Evolutionary conservation across 2,113 vertebrate genomes (phyloP), one percentile per base, ranked within the genome.

Genomic region (Haemorhous mexicanus): DNA sequence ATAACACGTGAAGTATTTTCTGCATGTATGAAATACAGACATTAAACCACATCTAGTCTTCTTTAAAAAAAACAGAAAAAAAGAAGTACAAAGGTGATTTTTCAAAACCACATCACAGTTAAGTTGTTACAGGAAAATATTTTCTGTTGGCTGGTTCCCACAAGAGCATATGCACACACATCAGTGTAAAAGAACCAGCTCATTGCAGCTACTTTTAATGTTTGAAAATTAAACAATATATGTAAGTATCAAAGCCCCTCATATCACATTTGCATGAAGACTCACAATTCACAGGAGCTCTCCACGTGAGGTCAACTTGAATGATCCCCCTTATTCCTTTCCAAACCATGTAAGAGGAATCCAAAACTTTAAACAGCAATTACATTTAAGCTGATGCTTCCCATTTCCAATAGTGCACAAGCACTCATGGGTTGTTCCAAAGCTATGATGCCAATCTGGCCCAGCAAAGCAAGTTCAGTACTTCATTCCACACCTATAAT

Each of bases 301-400:
- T 33, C 50, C 44, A 63, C 0, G 0, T 9, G 15, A 82, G 43
- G 49, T 52, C 19, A 89, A 5, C n/a, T 27, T 32, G 5, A 82
- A 72, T 4, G 0, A 72, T 19, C 6, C 7, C 17, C 28, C 12
- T 37, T 32, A 39, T 7, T 59, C 72, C 58, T 37, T 85, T 70
- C 13, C 46, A 64, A 75, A 37, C 7, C n/a, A 62, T 0, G 0
- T 53, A 80, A 90, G 12, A 69, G 27, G 32, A 85, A 73, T 23
- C 16, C 24, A 43, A 47, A 92, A 83, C 16, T 69, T 83, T 41
- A 35, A 64, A 47, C 16, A 87, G 41, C 14, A 68, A 56, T 35
- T 49, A 24, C 13, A 41, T 46, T 64, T 50, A 47, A 66, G 68
- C 3, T 52, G 50, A 77, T 3, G 4, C 22, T 61, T 89, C 50